These are phyloP conservation scores for Acrocephalus arundinaceus DNA, from an alignment of 2,113 vertebrate species.

Conservation along the genomic window DNA sequence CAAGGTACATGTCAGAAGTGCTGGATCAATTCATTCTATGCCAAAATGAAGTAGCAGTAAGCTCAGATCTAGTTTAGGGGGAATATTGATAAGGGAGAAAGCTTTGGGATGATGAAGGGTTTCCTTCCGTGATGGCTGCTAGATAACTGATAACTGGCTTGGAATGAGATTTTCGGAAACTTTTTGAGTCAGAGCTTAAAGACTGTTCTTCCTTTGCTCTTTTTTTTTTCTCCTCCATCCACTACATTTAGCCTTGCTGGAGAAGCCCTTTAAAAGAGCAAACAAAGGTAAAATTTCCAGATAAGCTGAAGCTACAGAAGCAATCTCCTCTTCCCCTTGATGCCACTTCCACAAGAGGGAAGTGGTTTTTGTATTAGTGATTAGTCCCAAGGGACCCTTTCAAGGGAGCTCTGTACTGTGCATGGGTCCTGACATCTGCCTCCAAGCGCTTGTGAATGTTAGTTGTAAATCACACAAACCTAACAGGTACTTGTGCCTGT, in stretches of 20 bases:
- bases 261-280: background rate
- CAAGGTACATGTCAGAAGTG: background rate
- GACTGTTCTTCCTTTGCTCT: background rate
- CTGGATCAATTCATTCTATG: background rate
- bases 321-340: background rate
- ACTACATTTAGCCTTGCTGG: background rate
- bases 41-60: background rate
- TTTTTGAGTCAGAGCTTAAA: background rate
- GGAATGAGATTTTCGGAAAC: background rate
- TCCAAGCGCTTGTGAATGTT: background rate
- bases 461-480: background rate
- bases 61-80: background rate
- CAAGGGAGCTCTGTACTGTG: background rate
- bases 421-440: background rate
- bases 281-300: background rate
- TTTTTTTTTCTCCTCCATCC: too few relatives aligned
- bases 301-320: background rate
- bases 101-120: background rate
- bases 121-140: background rate
- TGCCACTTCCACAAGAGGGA: background rate
- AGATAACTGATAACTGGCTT: background rate
- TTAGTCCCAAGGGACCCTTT: background rate
- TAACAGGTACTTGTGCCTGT: background rate
- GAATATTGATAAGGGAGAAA: background rate
- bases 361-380: background rate